Base-by-base conservation (phyloP, 2,888 invertebrate species). In the Diploptera punctata region DNA sequence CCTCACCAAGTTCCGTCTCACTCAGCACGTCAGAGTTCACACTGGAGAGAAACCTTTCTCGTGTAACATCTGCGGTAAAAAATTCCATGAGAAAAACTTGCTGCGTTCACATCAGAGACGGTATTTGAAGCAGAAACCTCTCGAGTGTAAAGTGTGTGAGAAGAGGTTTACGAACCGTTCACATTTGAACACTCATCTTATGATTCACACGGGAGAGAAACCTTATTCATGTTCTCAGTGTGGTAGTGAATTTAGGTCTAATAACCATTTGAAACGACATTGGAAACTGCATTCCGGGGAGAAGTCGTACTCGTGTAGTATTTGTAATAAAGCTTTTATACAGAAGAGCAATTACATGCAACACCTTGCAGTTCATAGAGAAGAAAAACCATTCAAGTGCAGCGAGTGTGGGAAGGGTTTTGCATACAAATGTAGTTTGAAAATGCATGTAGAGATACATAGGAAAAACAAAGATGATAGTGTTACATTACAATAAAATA, bases 301-400 rank as follows among this genome's bases (percentile, higher is more conserved):
- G 29, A 57, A 57, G 31, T 57, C 57, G 10, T 57, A 29, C 29
- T 29, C 57, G 1, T 57, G 57, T 10, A 29, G 57, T n/a, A 18
- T 57, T 1, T 57, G 57, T 31, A 24, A 24, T 29, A 57, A 57
- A n/a, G 29, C 57, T n/a, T 57, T 57, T n/a, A 57, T 57, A 26
- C 57, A 57, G 57, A 57, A 57, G n/a, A 57, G 57, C 9, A 57
- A 57, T n/a, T 57, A 57, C n/a, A 29, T 57, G n/a, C 57, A 57
- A 9, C 57, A 57, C 18, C 29, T 57, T 1, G 57, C 57, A 9
- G 57, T 57, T 26, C 57, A 57, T 19, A 26, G 57, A 29, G 57
- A 57, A n/a, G 57, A 57, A 26, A 57, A 57, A 18, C 57, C 57
- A 2, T 57, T 57, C 10, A 57, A 57, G 29, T 57, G 57, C 18